Conservation (phyloP, 2,113 vertebrate genomes). For the Marmota monax region DNA sequence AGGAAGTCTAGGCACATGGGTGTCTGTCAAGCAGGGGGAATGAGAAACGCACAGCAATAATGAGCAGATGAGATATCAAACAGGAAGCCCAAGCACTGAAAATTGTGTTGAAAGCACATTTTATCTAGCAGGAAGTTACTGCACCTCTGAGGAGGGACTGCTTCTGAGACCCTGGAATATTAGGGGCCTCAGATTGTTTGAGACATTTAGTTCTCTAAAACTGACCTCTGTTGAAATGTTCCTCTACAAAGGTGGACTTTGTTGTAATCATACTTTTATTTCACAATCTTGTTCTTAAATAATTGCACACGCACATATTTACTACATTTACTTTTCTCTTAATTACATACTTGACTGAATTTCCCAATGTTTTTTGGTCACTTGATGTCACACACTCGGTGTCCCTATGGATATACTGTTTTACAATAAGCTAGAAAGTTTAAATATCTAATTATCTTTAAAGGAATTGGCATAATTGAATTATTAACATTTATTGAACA, state of each 20-base stretch:
- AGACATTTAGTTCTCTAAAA: not conserved
- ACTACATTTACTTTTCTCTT: not conserved
- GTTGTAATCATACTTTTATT: not conserved
- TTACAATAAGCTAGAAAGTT: constrained; percentile 13
- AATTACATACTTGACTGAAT: constrained; percentile 9
- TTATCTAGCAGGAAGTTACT: not conserved
- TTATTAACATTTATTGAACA: not conserved
- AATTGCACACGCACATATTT: not conserved
- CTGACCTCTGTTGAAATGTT: not conserved
- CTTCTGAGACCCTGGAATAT: not conserved
- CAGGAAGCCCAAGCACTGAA: not conserved
- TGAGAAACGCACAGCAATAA: not conserved
- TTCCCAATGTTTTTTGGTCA: not conserved
- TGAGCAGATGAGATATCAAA: not conserved
- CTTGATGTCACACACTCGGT: not conserved
- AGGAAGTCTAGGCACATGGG: not conserved
- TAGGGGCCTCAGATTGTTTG: not conserved
- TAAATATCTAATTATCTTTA: constrained; percentile 19
- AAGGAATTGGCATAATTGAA: not conserved
- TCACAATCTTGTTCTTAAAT: not conserved
- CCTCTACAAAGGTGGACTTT: not conserved
- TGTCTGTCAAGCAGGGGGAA: not conserved
- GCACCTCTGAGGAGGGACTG: not conserved
- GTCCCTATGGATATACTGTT: not conserved
- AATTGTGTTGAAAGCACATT: not conserved